A percentile compares a stretch with the other conserved stretches of the same genome.
phyloP scores from a whole-genome alignment of 2,797 vertebrate species.

The Gadopsis bispinosus region DNA sequence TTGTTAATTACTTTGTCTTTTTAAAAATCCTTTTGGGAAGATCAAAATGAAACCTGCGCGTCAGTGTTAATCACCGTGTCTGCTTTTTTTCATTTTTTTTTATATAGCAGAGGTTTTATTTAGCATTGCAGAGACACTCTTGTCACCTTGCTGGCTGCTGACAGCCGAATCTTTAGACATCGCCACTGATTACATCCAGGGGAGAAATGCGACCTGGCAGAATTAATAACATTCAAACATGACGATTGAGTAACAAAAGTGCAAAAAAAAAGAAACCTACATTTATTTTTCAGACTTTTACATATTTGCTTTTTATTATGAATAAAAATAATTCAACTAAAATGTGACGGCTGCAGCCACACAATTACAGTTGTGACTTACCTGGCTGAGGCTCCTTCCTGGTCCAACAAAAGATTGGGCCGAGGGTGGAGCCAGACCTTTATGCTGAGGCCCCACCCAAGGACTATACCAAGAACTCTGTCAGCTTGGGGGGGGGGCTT shows the following conservation, averaged over 20 bases:
- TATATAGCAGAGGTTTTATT: conserved; percentile 20
- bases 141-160: conserved; percentile 7
- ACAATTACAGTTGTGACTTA: too few species aligned
- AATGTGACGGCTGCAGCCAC: too few species aligned
- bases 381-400: too few species aligned
- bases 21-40: conserved; percentile 49
- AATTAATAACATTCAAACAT: conserved; percentile 29
- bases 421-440: too few species aligned
- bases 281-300: too few species aligned
- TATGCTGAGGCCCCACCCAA: too few species aligned
- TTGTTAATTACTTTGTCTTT: conserved; percentile 67
- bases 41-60: conserved; percentile 33
- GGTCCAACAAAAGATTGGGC: too few species aligned
- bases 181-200: conserved; percentile 22
- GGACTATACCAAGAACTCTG: too few species aligned
- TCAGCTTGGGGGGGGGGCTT: too few species aligned
- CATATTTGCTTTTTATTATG: too few species aligned
- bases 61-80: conserved; percentile 45
- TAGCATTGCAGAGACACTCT: background rate
- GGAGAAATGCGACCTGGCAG: conserved; percentile 21
- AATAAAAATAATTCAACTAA: too few species aligned
- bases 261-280: background rate
- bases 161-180: conserved; percentile 42
- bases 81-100: conserved; percentile 16
- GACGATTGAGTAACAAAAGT: conserved; percentile 1